Percentiles rank a stretch among this genome's conserved stretches.
Conservation (phyloP, 2,113 vertebrate species). For the Todiramphus saurophagus region DNA sequence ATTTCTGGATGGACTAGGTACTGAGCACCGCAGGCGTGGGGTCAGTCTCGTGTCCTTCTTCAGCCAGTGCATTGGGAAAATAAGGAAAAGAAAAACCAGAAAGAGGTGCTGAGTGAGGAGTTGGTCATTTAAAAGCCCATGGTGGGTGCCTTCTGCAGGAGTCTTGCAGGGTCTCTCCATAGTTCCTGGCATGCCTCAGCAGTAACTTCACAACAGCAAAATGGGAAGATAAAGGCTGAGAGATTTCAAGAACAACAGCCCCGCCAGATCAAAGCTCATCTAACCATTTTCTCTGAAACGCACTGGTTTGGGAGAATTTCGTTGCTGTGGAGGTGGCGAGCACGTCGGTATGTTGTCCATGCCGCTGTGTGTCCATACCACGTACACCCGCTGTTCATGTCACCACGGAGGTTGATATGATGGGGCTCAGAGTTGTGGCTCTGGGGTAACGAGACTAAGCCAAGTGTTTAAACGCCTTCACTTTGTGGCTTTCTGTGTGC, state of each 20-base stretch:
- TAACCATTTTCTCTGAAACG: not conserved
- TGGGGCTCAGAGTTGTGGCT: not conserved
- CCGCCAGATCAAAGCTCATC: not conserved
- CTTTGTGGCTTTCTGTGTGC: not conserved
- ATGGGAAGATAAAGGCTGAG: not conserved
- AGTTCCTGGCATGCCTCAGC: not conserved
- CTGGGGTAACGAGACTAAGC: not conserved
- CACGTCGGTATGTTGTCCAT: not conserved
- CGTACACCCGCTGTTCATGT: fast-evolving
- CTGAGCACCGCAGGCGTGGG: not conserved
- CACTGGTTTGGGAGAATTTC: not conserved
- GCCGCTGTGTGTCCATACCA: too few species aligned
- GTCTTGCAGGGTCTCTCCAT: not conserved
- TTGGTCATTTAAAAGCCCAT: not conserved
- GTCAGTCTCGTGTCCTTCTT: not conserved
- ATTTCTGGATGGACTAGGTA: not conserved
- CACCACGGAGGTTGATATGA: not conserved
- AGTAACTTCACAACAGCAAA: not conserved
- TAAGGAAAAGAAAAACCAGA: too few species aligned
- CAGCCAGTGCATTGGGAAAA: not conserved
- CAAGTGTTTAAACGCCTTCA: not conserved
- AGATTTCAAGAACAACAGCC: not conserved
- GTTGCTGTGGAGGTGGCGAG: not conserved
- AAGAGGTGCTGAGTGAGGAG: fast-evolving
- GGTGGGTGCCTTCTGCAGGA: not conserved